Base-by-base conservation (phyloP, 1,140 invertebrate genomes). In the Rhizoglyphus robini region DNA sequence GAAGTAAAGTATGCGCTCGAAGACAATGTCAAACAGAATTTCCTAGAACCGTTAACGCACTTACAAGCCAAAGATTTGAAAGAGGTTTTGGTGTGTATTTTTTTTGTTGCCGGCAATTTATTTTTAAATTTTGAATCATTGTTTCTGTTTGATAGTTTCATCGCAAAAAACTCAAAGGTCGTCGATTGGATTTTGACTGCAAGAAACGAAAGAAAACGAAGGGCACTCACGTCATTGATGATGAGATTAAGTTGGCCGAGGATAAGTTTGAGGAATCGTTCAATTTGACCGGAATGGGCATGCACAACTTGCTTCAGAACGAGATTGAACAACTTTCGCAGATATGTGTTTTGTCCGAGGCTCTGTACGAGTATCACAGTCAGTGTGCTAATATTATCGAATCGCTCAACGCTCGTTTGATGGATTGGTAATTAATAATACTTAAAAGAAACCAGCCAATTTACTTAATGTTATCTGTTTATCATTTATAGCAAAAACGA, bases 21-120 rank as follows among this genome's bases (percentile, higher is more conserved):
- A 80, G 96, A 99, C 78, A 96, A 93, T 79, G 95, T 98, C 71
- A 98, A 98, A 78, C 95, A 99, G 78, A 98, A 96, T 81, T 98
- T 99, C 80, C 81, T 99, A 64, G 95, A 99, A 77, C 96, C 96
- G 31, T 79, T 99, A 67, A 89, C 93, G 78, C 90, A 96, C 78
- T 81, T 99, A 75, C 92, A 96, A 79, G 92, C 85, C 67, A 98
- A 97, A 82, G 96, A 99, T 78, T 81, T 99, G 25, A 98, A 97
- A 80, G 95, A 99, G 86, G 93, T 98, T 70, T 93, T 96, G 90
- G 91, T 96, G 80, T n/a, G n/a, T n/a, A 81, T 79, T 1, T 31
- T 25, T 62, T 30, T 13, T 27, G 13, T 23, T 27, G 13, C 8
- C 36, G 18, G 36, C 36, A 41, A n/a, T n/a, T 32, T 23, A 3